phyloP scores from a whole-genome alignment of 2,113 vertebrate species.

The Polypterus senegalus region DNA sequence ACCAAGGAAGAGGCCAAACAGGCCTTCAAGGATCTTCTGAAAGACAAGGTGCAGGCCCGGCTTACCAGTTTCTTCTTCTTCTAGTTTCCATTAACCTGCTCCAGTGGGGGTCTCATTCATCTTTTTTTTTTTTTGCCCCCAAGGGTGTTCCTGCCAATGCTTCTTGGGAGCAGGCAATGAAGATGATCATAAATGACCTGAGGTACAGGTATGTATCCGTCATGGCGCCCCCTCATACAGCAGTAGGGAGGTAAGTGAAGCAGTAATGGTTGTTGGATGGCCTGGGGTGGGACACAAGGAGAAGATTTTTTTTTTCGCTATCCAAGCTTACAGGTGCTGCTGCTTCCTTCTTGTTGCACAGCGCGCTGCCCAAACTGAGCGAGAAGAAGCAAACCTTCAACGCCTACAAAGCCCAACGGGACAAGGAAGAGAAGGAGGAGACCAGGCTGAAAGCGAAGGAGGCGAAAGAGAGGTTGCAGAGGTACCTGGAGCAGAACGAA shows the following conservation, averaged over 20 bases:
- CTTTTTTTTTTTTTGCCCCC: neutral
- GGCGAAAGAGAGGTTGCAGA: conserved; percentile 48
- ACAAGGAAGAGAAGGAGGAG: conserved; percentile 52
- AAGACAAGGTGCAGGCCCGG: conserved; percentile 39
- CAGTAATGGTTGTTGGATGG: neutral
- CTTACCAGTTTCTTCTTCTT: neutral
- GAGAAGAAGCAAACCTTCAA: conserved; percentile 55
- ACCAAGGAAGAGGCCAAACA: conserved; percentile 51
- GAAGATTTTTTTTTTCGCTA: no score
- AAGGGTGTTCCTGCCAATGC: conserved; percentile 48
- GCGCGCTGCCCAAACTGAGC: conserved; percentile 46
- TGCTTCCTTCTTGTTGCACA: conserved; percentile 15
- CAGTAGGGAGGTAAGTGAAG: neutral
- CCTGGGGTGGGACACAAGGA: no score
- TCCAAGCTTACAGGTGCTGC: neutral
- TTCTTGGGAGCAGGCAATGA: conserved; percentile 53
- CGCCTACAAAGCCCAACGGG: conserved; percentile 47
- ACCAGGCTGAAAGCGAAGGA: conserved; percentile 45
- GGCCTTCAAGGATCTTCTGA: conserved; percentile 51
- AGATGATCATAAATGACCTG: conserved; percentile 44
- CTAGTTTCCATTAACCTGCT: neutral
- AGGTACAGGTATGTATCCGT: conserved; percentile 50
- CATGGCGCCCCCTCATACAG: no score
- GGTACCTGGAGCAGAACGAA: conserved; percentile 44
- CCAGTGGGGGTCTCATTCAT: neutral